These are phyloP conservation scores for Haliclona indistincta DNA, from an alignment of 37 sponge, comb jelly and placozoan genomes.

Conservation along the genomic window DNA sequence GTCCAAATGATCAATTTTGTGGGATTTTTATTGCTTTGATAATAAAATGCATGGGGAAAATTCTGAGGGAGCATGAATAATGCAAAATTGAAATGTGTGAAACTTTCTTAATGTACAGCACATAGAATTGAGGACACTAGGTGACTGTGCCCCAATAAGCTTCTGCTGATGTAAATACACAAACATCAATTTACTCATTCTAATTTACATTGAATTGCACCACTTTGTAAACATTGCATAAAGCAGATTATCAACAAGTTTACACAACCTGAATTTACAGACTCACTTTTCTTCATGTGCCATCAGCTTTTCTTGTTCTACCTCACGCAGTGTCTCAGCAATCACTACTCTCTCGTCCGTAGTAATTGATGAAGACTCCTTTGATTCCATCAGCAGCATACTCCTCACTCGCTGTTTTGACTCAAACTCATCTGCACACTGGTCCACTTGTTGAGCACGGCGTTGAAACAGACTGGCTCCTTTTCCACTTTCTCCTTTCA, in stretches of 20 bases:
- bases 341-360: slow-evolving; percentile 21
- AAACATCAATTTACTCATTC: neutral
- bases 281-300: slow-evolving; percentile 5
- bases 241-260: neutral
- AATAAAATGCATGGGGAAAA: too few species aligned
- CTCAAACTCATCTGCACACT: neutral
- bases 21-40: too few species aligned
- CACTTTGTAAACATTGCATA: neutral
- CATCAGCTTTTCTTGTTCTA: neutral
- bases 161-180: neutral
- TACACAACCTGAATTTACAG: neutral
- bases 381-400: neutral
- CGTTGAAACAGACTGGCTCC: slow-evolving; percentile 29
- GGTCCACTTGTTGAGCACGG: slow-evolving; percentile 1
- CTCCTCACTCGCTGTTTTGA: neutral
- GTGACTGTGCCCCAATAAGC: too few species aligned
- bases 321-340: slow-evolving; percentile 60
- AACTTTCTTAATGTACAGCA: too few species aligned
- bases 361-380: slow-evolving; percentile 1
- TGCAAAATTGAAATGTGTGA: too few species aligned
- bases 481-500: too few species aligned
- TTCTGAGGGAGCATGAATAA: too few species aligned
- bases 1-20: too few species aligned
- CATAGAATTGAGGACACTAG: too few species aligned
- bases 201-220: neutral